Evolutionary conservation across 2,797 vertebrate species (phyloP), one percentile per base, ranked within the genome.

Genomic region (Pangasius sanitwongsei): DNA sequence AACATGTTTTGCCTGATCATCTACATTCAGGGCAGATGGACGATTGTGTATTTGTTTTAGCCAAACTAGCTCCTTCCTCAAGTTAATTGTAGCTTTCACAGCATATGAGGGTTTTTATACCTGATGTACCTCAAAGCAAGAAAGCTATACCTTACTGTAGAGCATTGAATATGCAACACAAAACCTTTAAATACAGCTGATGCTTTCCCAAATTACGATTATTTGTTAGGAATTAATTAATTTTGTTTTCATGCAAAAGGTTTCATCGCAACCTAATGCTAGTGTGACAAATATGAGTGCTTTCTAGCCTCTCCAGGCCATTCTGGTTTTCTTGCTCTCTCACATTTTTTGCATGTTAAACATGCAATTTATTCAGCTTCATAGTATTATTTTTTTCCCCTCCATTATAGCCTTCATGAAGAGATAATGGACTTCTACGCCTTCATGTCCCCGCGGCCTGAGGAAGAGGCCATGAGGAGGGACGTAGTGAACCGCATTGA

Each of bases 371-470:
- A 15, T 23, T 23, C 37, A 4, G 20, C 20, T 44, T 37, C 8
- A 63, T 12, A 5, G 6, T 37, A 44, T 44, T 44, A 44, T 44
- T 44, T 44, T 16, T 82, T 2, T n/a, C 18, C 23, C 1, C 4
- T 3, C 12, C 15, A 55, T 1, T 5, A 81, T 94, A 99, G 98
- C 82, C 96, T 99, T 41, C 98, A 99, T 37, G 98, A 99, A 93
- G 98, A 99, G 96, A 97, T 99, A 92, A 97, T 99, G 93, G 98
- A 99, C 92, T 99, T 99, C 94, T 99, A 99, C 95, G 96, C 98
- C 94, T 99, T 98, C 95, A 99, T 99, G 97, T 99, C 97, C 80
- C 98, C 98, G 81, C 96, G 97, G 91, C 97, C 97, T 7, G 98
- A 98, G 94, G 98, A 99, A 94, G 98, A 97, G 86, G 96, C 97